Conservation (phyloP, 2,888 invertebrate species). For the Catocala fraxini region DNA sequence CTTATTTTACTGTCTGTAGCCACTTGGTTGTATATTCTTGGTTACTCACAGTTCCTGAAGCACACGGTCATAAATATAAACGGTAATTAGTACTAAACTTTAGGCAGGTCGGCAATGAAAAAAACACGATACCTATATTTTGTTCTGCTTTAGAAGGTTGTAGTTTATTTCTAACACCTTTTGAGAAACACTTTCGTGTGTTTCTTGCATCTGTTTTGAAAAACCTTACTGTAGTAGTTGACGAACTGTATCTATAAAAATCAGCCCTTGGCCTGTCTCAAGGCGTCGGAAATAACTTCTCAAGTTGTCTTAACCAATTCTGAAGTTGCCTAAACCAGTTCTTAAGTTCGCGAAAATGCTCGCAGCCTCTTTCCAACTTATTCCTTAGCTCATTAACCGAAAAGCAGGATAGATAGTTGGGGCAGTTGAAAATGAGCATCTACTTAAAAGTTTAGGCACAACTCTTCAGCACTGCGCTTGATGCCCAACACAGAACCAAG, state of each 20-base stretch:
- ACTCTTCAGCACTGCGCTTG: constrained; percentile 24
- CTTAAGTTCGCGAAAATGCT: constrained; percentile 19
- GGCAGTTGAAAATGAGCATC: constrained; percentile 59
- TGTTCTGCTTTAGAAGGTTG: too few relatives aligned
- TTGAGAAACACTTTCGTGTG: too few relatives aligned
- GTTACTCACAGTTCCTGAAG: too few relatives aligned
- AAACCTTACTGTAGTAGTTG: neutral
- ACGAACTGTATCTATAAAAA: neutral
- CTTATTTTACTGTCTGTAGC: too few relatives aligned
- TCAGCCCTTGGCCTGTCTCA: neutral
- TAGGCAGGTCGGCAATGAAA: too few relatives aligned
- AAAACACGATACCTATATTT: too few relatives aligned
- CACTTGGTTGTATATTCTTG: too few relatives aligned
- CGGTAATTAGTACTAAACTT: too few relatives aligned
- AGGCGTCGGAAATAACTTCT: constrained; percentile 24
- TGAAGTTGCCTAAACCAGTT: constrained; percentile 26
- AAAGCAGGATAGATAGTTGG: constrained; percentile 44
- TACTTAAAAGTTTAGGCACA: constrained; percentile 52
- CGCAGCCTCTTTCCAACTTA: constrained; percentile 27
- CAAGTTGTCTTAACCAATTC: constrained; percentile 27
- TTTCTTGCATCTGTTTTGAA: too few relatives aligned
- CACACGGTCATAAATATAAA: too few relatives aligned
- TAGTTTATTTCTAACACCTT: too few relatives aligned
- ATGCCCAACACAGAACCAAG: constrained; percentile 36
- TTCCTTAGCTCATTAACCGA: constrained; percentile 47